Evolutionary conservation across 2,797 vertebrate genomes (phyloP).

Genomic region (Sebastes taczanowskii): DNA sequence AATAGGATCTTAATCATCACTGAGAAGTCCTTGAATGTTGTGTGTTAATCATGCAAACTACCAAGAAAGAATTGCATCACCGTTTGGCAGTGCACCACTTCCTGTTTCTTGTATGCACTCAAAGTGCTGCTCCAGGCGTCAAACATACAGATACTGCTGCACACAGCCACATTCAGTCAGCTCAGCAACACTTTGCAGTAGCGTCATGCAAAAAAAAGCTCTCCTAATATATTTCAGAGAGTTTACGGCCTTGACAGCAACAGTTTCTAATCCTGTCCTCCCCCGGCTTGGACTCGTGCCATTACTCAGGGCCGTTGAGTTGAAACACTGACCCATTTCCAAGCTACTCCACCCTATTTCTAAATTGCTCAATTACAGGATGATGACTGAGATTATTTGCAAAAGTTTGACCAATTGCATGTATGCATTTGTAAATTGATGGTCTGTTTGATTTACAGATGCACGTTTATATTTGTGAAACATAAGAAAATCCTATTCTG

Average conservation of each 20-base stretch:
- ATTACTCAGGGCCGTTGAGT: neutral
- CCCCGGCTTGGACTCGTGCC: slow-evolving; percentile 22
- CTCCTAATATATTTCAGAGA: neutral
- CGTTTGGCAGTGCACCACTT: neutral
- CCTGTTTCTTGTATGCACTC: neutral
- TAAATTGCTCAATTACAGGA: slow-evolving; percentile 62
- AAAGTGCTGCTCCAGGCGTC: neutral
- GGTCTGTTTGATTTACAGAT: neutral
- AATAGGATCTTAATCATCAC: neutral
- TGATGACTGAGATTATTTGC: slow-evolving; percentile 52
- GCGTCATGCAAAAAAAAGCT: neutral
- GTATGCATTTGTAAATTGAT: neutral
- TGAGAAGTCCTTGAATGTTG: neutral
- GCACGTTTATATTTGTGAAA: neutral
- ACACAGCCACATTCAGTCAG: neutral
- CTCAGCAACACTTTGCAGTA: neutral
- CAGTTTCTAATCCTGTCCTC: slow-evolving; percentile 33
- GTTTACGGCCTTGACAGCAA: slow-evolving; percentile 14
- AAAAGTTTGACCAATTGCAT: neutral
- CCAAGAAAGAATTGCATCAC: neutral
- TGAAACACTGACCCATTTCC: slow-evolving; percentile 30
- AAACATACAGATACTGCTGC: neutral
- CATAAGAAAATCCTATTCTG: neutral
- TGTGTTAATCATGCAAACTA: neutral
- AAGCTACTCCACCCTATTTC: neutral